phyloP scores from a whole-genome alignment of 2,888 invertebrate species.

The Ichneumoninae sp. region DNA sequence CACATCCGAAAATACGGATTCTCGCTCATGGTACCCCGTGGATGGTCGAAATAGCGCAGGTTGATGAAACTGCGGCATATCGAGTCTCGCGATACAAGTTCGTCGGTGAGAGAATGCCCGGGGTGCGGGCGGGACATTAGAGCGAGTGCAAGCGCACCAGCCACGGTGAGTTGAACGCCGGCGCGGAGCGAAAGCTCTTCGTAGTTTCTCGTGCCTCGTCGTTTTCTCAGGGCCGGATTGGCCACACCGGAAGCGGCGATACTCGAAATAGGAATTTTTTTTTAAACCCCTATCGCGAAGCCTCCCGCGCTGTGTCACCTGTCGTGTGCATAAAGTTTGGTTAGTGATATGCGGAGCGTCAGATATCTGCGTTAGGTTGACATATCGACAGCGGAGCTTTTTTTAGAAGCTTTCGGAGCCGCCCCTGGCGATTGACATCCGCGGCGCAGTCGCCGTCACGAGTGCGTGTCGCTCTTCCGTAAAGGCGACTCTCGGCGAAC shows the following conservation, averaged over 20 bases:
- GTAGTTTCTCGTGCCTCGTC: conserved; percentile 48
- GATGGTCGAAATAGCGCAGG: conserved; percentile 30
- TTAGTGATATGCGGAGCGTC: neutral
- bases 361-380: neutral
- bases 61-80: conserved; percentile 46
- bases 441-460: conserved; percentile 51
- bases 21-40: conserved; percentile 1
- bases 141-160: conserved; percentile 23
- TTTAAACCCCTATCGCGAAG: neutral
- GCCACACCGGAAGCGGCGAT: conserved; percentile 6
- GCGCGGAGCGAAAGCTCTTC: conserved; percentile 56
- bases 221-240: conserved; percentile 24
- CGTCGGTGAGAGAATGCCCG: conserved; percentile 7
- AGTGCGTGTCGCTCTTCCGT: conserved; percentile 13
- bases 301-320: neutral
- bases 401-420: conserved; percentile 3
- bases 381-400: neutral
- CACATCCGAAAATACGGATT: neutral
- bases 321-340: neutral
- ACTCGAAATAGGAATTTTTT: neutral
- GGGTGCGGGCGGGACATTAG: conserved; percentile 15
- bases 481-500: conserved; percentile 10
- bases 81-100: conserved; percentile 19
- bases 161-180: conserved; percentile 34
- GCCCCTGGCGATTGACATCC: conserved; percentile 52